A percentile compares a stretch with the other conserved stretches of the same genome.
These are phyloP conservation scores for Bolinopsis microptera DNA, from an alignment of 37 sponge, comb jelly and placozoan species.

Conservation along the genomic window DNA sequence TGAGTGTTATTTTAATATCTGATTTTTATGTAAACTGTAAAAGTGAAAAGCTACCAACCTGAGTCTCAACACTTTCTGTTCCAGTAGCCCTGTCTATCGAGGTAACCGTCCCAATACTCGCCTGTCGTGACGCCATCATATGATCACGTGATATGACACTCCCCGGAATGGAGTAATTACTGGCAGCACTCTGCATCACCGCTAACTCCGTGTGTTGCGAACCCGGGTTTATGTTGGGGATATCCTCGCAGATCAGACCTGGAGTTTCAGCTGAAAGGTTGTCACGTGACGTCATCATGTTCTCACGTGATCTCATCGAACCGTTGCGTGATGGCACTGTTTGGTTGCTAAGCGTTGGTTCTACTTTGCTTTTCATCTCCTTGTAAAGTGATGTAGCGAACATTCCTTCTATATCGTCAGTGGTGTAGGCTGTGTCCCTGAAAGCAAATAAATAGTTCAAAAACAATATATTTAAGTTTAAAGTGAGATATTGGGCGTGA, in stretches of 20 bases:
- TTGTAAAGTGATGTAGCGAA: conserved; percentile 30
- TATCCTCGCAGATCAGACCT: neutral
- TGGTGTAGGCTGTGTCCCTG: conserved; percentile 5
- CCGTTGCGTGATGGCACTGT: neutral
- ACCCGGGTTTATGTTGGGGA: neutral
- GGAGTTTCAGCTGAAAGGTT: neutral
- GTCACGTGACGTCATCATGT: neutral
- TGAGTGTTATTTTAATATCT: no score
- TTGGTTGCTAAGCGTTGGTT: neutral
- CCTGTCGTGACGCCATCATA: neutral
- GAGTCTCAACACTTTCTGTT: conserved; percentile 11
- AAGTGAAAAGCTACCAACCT: no score
- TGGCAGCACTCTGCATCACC: neutral
- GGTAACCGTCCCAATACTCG: neutral
- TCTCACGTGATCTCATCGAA: neutral
- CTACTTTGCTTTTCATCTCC: neutral
- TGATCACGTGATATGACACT: neutral
- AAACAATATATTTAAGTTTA: no score
- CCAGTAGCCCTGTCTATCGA: neutral
- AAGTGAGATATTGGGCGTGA: no score
- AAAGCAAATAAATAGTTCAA: no score
- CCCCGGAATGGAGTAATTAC: neutral
- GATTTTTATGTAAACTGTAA: no score
- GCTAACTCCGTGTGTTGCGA: neutral
- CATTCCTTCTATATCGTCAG: conserved; percentile 49